These are phyloP conservation scores for Gnatocerus cornutus DNA, from an alignment of 2,888 invertebrate genomes.

Conservation along the genomic window DNA sequence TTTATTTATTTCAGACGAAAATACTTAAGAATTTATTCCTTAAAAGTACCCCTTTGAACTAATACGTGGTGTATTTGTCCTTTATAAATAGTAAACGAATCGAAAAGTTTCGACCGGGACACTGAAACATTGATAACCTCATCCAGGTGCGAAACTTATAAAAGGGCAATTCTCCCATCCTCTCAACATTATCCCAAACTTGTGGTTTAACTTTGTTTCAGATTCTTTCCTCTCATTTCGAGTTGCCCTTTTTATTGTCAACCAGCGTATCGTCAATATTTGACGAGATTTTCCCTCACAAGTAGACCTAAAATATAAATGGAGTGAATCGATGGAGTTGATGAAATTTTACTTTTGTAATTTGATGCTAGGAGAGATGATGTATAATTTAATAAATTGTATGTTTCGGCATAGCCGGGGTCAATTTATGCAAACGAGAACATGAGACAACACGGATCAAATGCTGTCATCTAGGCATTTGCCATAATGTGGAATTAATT, in stretches of 20 bases:
- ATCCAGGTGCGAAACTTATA: conserved; percentile 27
- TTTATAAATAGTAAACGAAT: conserved; percentile 12
- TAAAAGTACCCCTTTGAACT: not conserved
- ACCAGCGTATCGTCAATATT: conserved; percentile 39
- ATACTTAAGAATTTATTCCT: no score
- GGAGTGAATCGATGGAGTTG: conserved; percentile 25
- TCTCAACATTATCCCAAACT: conserved; percentile 19
- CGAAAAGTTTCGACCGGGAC: conserved; percentile 5
- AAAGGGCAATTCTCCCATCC: not conserved
- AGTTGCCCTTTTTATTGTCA: conserved; percentile 29
- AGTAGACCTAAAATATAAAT: conserved; percentile 19
- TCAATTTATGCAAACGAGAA: conserved; percentile 36
- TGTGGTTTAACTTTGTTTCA: conserved; percentile 31
- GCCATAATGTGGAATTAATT: conserved; percentile 34
- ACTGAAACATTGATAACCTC: conserved; percentile 15
- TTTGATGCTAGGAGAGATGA: conserved; percentile 5
- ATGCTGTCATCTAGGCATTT: conserved; percentile 27
- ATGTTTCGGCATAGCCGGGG: conserved; percentile 22
- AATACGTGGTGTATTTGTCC: not conserved
- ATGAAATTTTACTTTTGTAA: conserved; percentile 24
- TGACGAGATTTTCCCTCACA: conserved; percentile 15
- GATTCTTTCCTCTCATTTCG: conserved; percentile 18
- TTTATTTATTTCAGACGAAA: no score
- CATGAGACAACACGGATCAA: conserved; percentile 27
- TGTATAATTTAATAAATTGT: conserved; percentile 29